Conservation (phyloP, 2,113 vertebrate genomes). For the Gavialis gangeticus region DNA sequence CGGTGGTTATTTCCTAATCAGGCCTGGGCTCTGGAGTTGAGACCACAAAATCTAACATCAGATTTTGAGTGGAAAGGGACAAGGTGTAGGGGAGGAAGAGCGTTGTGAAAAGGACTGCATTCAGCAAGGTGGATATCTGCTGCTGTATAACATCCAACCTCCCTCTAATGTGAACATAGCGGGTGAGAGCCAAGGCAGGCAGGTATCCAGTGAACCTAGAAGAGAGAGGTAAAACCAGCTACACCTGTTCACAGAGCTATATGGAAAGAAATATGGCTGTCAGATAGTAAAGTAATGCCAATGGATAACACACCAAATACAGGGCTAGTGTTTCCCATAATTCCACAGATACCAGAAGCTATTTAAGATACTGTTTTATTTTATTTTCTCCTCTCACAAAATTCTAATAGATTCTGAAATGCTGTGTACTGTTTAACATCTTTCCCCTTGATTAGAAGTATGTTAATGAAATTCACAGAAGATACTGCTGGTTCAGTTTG, state of each 20-base stretch:
- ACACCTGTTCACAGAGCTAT: neutral
- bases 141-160: too few species aligned
- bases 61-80: too few species aligned
- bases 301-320: neutral
- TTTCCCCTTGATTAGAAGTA: slow-evolving; percentile 3
- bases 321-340: neutral
- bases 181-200: too few species aligned
- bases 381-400: neutral
- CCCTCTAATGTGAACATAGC: too few species aligned
- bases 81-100: too few species aligned
- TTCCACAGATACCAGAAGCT: neutral
- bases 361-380: neutral
- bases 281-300: neutral
- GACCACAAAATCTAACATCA: too few species aligned
- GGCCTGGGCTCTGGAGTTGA: too few species aligned
- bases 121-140: too few species aligned
- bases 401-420: neutral
- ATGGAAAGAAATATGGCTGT: neutral
- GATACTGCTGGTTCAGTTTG: neutral
- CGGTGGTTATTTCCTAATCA: too few species aligned
- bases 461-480: neutral
- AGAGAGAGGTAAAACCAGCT: too few species aligned
- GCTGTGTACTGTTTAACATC: neutral
- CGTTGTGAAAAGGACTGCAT: too few species aligned
- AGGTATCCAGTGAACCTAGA: too few species aligned